A percentile compares a stretch with the other conserved stretches of the same genome.
Evolutionary conservation across 2,888 invertebrate species (phyloP).

Genomic region (Yponomeuta sedellus): DNA sequence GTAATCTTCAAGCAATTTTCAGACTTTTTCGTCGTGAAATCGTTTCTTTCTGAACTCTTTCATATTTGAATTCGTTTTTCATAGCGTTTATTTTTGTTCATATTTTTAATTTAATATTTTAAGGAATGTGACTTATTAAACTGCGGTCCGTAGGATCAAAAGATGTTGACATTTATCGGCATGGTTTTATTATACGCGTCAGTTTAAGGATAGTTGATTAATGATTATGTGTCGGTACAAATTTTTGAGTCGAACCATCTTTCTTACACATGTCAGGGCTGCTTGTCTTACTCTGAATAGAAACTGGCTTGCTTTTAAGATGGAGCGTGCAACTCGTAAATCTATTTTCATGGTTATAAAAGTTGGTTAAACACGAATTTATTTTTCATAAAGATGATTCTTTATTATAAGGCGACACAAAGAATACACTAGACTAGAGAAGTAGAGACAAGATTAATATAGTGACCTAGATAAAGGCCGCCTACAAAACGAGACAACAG

Average conservation of each 20-base stretch:
- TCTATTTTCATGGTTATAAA: neutral
- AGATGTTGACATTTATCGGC: neutral
- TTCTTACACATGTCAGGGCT: neutral
- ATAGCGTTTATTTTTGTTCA: neutral
- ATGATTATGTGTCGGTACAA: neutral
- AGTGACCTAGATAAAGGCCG: neutral
- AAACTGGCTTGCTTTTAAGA: neutral
- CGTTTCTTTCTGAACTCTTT: neutral
- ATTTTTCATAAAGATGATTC: neutral
- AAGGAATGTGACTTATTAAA: neutral
- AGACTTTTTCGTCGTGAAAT: neutral
- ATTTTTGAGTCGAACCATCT: neutral
- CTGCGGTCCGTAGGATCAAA: neutral
- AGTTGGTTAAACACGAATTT: neutral
- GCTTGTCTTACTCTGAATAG: neutral
- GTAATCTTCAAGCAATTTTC: neutral
- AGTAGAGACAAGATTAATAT: neutral
- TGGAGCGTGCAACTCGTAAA: neutral
- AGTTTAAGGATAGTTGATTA: neutral
- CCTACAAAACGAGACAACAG: neutral
- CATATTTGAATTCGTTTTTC: neutral
- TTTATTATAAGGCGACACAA: neutral
- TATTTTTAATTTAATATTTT: neutral
- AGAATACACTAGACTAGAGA: neutral
- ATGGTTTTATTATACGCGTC: neutral